Base-by-base conservation (phyloP, 2,797 vertebrate species). In the Tangara arthus region DNA sequence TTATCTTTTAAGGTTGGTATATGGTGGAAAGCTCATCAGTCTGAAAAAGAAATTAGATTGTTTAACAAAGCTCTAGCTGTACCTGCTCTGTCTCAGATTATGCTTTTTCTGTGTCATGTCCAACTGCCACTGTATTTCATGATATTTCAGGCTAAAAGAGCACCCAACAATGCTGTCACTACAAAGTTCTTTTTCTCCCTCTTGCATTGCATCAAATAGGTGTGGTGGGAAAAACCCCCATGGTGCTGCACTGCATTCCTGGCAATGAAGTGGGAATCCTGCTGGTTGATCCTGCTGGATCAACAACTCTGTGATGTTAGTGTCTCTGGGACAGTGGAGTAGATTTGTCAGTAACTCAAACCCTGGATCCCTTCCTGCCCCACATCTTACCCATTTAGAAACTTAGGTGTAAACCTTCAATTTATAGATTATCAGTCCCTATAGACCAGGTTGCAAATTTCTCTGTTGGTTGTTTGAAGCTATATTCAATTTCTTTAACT, bases 171-270 rank as follows among this genome's bases (percentile, higher is more conserved):
- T 0, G 0, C 24, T 84, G 12, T 72, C 34, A 24, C 37, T 28
- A 14, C 30, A 35, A 28, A 21, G 14, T 30, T 13, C 2, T 2
- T 41, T 10, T 47, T 69, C 9, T 69, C 41, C 18, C 13, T 72
- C 15, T 19, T 15, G 11, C 17, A 28, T 59, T 55, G 14, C 15
- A 37, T 59, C 35, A 63, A 32, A 22, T 15, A 41, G 15, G 2
- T 2, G 2, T 21, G 16, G 21, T 21, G 32, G 6, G 21, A 37
- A 78, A 71, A 60, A 7, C 0, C 21, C 12, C 9, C 13, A 12
- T 0, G 0, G 6, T 49, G 13, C 8, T 6, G 12, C 32, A 5
- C 15, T 56, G 15, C 8, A 17, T 15, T 59, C 9, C 8, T 8
- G 19, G 20, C 0, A 4, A 9, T 42, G 46, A 72, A 76, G 4